phyloP scores from a whole-genome alignment of 2,797 vertebrate species.

The Tenualosa ilisha region DNA sequence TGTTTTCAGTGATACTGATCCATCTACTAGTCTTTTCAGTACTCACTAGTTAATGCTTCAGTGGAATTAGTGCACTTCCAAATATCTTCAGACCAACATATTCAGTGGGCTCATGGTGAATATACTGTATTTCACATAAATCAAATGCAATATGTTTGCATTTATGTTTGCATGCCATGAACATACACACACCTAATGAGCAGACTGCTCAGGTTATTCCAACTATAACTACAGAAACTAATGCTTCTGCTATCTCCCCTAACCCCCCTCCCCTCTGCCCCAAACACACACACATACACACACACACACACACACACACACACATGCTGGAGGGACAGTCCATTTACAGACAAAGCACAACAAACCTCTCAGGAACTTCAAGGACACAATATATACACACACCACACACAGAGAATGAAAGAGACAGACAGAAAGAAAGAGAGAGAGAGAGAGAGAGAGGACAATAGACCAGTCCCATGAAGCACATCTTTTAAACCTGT shows the following conservation, averaged over 20 bases:
- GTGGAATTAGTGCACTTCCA: too few relatives aligned
- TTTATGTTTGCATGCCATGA: not conserved
- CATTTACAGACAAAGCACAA: constrained; percentile 4
- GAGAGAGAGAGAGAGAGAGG: not conserved
- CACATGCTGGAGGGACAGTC: not conserved
- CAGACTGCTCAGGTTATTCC: not conserved
- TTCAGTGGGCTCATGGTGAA: not conserved
- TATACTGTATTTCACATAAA: not conserved
- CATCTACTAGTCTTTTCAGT: not conserved
- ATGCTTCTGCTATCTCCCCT: not conserved
- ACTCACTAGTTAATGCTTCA: too few relatives aligned
- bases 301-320: too few relatives aligned
- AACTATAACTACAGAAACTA: not conserved
- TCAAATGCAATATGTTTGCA: not conserved
- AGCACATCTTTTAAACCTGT: constrained; percentile 41
- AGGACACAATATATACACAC: constrained; percentile 17
- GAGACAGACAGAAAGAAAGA: not conserved
- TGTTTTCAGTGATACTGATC: not conserved
- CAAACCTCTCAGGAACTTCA: constrained; percentile 11
- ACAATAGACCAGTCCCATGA: constrained; percentile 32
- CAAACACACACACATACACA: too few relatives aligned
- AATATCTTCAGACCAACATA: too few relatives aligned
- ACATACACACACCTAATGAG: not conserved
- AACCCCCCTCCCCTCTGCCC: not conserved
- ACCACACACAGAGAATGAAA: not conserved